phyloP scores from a whole-genome alignment of 2,113 vertebrate species.

The Phyllostomus hastatus region DNA sequence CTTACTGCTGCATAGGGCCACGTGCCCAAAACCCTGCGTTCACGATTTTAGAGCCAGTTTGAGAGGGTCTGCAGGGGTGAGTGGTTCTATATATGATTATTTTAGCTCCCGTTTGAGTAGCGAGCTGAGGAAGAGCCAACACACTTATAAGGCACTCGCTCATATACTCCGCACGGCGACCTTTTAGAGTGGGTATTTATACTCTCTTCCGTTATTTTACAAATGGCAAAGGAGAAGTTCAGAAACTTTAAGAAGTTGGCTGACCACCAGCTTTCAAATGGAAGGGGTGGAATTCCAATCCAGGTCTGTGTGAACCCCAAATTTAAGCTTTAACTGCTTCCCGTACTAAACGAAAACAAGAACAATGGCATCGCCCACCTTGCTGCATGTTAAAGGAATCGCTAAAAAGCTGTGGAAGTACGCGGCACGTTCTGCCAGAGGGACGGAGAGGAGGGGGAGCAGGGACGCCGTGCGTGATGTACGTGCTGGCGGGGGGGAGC shows the following conservation, averaged over 20 bases:
- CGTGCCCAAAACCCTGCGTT: not conserved
- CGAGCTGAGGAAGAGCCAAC: not conserved
- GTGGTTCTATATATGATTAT: not conserved
- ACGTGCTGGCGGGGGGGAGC: not conserved
- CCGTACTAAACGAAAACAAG: not conserved
- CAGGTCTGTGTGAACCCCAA: not conserved
- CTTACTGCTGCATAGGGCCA: not conserved
- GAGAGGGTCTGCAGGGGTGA: not conserved
- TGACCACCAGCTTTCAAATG: not conserved
- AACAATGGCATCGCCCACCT: not conserved
- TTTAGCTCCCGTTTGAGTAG: not conserved
- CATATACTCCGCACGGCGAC: not conserved
- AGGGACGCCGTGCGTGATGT: not conserved
- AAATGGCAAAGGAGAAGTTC: not conserved
- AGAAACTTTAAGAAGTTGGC: conserved; percentile 3
- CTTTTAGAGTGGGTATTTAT: not conserved
- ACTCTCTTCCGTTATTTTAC: conserved; percentile 17
- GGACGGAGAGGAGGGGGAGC: not conserved
- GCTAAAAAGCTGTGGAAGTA: not conserved
- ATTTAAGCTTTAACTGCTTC: not conserved
- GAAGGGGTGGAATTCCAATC: not conserved
- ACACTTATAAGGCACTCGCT: not conserved
- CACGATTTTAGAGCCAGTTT: not conserved
- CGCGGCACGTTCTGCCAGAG: not conserved
- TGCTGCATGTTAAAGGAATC: not conserved